Conservation (phyloP, 2,888 invertebrate genomes). For the Chydorus sphaericus region DNA sequence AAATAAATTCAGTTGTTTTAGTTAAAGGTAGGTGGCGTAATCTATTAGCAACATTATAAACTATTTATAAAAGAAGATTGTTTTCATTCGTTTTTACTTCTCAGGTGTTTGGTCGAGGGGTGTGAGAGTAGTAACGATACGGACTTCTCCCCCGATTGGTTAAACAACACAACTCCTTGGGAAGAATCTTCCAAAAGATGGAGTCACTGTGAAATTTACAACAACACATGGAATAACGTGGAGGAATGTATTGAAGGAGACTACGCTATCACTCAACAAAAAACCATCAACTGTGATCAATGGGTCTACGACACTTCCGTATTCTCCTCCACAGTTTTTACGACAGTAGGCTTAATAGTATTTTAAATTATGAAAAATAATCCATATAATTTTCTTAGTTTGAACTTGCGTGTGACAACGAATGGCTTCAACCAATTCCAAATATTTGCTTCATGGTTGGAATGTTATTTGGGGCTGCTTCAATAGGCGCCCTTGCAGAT, state of each 20-base stretch:
- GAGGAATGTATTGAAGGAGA: neutral
- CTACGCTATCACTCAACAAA: neutral
- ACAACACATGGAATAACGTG: slow-evolving; percentile 1
- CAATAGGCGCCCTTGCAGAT: slow-evolving; percentile 27
- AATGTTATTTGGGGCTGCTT: slow-evolving; percentile 38
- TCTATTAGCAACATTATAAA: too few relatives aligned
- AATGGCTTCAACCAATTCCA: slow-evolving; percentile 6
- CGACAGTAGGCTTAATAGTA: neutral
- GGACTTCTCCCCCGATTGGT: slow-evolving; percentile 1
- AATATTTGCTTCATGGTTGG: slow-evolving; percentile 27
- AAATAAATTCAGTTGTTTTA: too few relatives aligned
- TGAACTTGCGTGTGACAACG: slow-evolving; percentile 8
- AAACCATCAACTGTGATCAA: neutral
- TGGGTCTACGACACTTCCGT: slow-evolving; percentile 10
- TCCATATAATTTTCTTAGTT: slow-evolving; percentile 5
- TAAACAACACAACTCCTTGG: slow-evolving; percentile 5
- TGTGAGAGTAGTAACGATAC: neutral
- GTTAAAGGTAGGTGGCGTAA: too few relatives aligned
- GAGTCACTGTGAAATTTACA: neutral
- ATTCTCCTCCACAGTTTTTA: slow-evolving; percentile 9
- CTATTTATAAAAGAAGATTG: too few relatives aligned
- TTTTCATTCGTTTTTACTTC: too few relatives aligned
- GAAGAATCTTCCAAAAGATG: neutral
- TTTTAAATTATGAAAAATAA: too few relatives aligned
- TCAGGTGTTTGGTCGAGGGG: neutral